Conservation (phyloP, 35 echinoderm and acorn worm species). For the Anneissia japonica region DNA sequence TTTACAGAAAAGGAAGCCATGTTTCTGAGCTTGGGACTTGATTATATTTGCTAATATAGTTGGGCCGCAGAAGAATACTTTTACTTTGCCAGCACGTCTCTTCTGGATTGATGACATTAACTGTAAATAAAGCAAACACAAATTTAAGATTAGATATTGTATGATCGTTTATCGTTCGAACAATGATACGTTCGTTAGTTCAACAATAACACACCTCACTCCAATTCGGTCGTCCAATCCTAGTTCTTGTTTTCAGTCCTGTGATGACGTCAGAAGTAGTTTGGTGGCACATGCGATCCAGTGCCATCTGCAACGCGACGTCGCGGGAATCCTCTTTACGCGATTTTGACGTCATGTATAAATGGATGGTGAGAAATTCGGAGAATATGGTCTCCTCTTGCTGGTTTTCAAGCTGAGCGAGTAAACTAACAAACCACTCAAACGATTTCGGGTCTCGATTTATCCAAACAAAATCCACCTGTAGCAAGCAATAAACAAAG, state of each 20-base stretch:
- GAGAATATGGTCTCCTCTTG: conserved; percentile 29
- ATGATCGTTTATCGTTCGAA: too few species aligned
- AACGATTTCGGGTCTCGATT: conserved; percentile 47
- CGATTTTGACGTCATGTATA: conserved; percentile 28
- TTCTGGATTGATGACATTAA: background rate
- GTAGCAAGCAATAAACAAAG: too few species aligned
- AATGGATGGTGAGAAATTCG: conserved; percentile 25
- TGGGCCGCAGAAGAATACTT: background rate
- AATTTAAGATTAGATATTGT: too few species aligned
- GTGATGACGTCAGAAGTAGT: conserved; percentile 36
- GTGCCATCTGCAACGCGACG: conserved; percentile 42
- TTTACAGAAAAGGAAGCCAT: background rate
- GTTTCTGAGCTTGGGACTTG: background rate
- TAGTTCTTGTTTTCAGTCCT: conserved; percentile 36
- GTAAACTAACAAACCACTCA: conserved; percentile 44
- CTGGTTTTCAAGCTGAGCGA: conserved; percentile 34
- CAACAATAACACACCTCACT: conserved; percentile 39
- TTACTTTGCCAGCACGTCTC: background rate
- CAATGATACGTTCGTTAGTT: too few species aligned
- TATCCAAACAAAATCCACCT: conserved; percentile 58
- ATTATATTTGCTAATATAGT: background rate
- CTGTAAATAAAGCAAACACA: background rate
- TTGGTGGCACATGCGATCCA: conserved; percentile 17
- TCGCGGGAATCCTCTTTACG: conserved; percentile 10
- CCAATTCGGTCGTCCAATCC: conserved; percentile 37